phyloP scores from a whole-genome alignment of 2,888 invertebrate species.

The Cosmopolites sordidus region DNA sequence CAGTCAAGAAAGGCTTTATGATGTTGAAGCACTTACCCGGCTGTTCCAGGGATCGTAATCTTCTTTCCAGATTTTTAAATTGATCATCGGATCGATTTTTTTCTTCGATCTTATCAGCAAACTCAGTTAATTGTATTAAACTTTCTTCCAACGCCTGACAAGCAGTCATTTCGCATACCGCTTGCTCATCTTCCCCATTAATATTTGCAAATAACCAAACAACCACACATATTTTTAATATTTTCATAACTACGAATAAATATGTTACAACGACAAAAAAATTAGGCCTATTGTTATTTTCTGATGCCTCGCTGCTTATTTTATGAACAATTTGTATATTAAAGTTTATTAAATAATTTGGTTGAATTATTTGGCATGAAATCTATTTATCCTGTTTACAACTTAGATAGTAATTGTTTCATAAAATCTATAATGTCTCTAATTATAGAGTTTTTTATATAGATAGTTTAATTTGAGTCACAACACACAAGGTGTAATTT shows the following conservation, averaged over 20 bases:
- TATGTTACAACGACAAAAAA: too few species aligned
- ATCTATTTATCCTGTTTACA: slow-evolving; percentile 23
- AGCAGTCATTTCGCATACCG: slow-evolving; percentile 50
- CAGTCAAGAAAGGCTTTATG: too few species aligned
- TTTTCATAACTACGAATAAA: too few species aligned
- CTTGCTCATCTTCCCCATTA: not conserved
- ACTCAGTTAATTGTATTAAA: slow-evolving; percentile 36
- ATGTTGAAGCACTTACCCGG: slow-evolving; percentile 53
- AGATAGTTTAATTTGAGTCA: too few species aligned
- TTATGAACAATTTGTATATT: slow-evolving; percentile 14
- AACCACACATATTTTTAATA: too few species aligned
- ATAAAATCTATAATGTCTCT: too few species aligned
- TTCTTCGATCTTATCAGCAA: slow-evolving; percentile 36
- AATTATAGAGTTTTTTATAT: too few species aligned
- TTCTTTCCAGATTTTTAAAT: slow-evolving; percentile 57
- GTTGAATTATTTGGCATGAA: slow-evolving; percentile 29
- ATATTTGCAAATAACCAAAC: too few species aligned
- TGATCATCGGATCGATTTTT: slow-evolving; percentile 42
- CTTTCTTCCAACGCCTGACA: slow-evolving; percentile 54
- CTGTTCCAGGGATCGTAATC: slow-evolving; percentile 66
- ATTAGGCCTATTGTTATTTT: too few species aligned
- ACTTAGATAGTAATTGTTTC: not conserved
- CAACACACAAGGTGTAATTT: too few species aligned
- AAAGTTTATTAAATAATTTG: slow-evolving; percentile 33
- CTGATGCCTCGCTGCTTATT: not conserved